Evolutionary conservation across 2,797 vertebrate species (phyloP).

Genomic region (Leptoclinus maculatus): DNA sequence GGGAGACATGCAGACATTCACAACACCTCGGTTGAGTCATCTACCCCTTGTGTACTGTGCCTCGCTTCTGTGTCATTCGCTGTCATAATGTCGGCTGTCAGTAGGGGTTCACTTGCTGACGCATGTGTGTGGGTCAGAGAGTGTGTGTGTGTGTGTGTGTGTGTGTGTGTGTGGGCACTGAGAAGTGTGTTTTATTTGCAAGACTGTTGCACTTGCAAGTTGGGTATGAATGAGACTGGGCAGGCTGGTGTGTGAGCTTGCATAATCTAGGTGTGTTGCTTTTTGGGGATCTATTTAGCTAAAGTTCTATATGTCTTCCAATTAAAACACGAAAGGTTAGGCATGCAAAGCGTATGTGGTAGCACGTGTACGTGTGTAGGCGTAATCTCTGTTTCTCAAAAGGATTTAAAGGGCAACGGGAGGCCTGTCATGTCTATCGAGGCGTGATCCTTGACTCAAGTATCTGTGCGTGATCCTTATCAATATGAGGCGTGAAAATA

Average conservation of each 20-base stretch:
- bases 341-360: neutral
- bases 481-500: conserved; percentile 48
- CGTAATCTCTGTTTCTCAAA: conserved; percentile 71
- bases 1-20: neutral
- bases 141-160: conserved; percentile 16
- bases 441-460: conserved; percentile 62
- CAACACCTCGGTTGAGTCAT: conserved; percentile 66
- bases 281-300: neutral
- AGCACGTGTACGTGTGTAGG: conserved; percentile 26
- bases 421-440: conserved; percentile 56
- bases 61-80: conserved; percentile 59
- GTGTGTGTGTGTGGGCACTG: conserved; percentile 2
- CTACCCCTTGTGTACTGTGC: conserved; percentile 36
- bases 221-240: neutral
- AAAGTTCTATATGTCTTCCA: neutral
- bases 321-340: neutral
- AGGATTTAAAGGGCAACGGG: conserved; percentile 76
- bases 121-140: conserved; percentile 56
- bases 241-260: neutral
- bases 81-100: conserved; percentile 57
- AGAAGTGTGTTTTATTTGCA: conserved; percentile 30
- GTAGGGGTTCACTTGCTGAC: conserved; percentile 63
- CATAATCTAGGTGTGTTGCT: neutral
- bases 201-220: neutral
- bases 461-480: conserved; percentile 63